Evolutionary conservation across 2,797 vertebrate species (phyloP), one percentile per base, ranked within the genome.

Genomic region (Eulemur coronatus): DNA sequence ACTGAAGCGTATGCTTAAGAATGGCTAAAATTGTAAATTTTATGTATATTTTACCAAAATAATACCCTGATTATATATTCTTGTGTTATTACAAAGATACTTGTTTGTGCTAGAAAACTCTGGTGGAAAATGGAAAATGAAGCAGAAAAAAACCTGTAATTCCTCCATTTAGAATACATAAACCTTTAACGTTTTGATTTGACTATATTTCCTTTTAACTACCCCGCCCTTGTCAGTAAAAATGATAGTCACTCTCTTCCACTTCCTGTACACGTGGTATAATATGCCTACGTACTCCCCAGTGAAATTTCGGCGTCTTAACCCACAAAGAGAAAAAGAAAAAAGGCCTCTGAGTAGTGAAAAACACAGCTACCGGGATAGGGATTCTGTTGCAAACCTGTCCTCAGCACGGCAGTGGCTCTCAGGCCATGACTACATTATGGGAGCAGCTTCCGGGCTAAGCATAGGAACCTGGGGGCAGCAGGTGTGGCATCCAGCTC

Each of bases 221-320:
- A 50, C 46, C 46, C 43, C 50, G 24, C 46, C 22, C 48, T 84
- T 95, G 12, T 94, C 67, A 46, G 61, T 86, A 85, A 87, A 89
- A 63, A 85, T 91, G 79, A 73, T 28, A 57, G n/a, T 75, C 72
- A 43, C 50, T 88, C 89, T 96, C 50, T 82, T 35, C 97, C 35
- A 93, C 73, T 96, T 97, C 78, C 86, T 52, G 46, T 94, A 30
- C 43, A 94, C 70, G 48, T 73, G 52, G 48, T 50, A 85, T 28
- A 81, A 0, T 59, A 63, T 17, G n/a, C 50, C 88, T 78, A 12
- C 33, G 81, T 48, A 78, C 55, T 88, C 78, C 72, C 46, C 1
- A 1, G 30, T 76, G 72, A 84, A 70, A 57, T 84, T 41, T 96
- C 26, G 3, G 50, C 8, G 26, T 13, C 90, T 86, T 75, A 67